phyloP scores from a whole-genome alignment of 92 coral and sea anemone genomes.

The Hydrozoanthus gracilis region DNA sequence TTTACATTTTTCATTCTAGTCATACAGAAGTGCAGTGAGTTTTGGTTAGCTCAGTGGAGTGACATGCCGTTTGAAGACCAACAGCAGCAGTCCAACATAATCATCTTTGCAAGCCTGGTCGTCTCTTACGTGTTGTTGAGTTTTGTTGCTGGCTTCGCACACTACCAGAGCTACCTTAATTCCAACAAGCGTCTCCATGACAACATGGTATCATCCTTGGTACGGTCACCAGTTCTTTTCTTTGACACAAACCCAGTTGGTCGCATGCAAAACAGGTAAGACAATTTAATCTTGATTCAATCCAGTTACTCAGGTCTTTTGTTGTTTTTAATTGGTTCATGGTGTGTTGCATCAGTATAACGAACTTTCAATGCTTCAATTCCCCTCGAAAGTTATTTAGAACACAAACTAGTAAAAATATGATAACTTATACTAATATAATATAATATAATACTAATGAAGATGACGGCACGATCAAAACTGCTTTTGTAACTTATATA shows the following conservation, averaged over 20 bases:
- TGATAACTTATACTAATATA: no score
- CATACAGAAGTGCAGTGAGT: slow-evolving; percentile 35
- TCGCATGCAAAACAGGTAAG: slow-evolving; percentile 43
- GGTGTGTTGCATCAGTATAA: no score
- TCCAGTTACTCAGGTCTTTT: no score
- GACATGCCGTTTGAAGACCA: slow-evolving; percentile 45
- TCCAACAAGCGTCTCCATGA: slow-evolving; percentile 40
- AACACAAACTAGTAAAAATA: no score
- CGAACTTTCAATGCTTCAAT: no score
- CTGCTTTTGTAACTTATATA: no score
- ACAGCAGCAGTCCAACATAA: slow-evolving; percentile 33
- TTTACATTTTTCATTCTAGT: background rate
- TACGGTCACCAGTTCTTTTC: slow-evolving; percentile 24
- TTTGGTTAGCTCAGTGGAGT: slow-evolving; percentile 41
- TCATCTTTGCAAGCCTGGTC: slow-evolving; percentile 29
- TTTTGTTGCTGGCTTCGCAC: slow-evolving; percentile 15
- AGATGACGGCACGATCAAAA: no score
- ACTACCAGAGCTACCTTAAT: slow-evolving; percentile 39
- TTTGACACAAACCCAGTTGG: slow-evolving; percentile 43
- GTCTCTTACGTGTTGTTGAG: slow-evolving; percentile 34
- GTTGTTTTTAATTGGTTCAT: no score
- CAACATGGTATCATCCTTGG: slow-evolving; percentile 23
- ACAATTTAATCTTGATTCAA: no score
- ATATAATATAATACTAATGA: no score
- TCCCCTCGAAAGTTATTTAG: no score